Evolutionary conservation across 2,888 invertebrate species (phyloP).

Genomic region (Galerucella calmariensis): DNA sequence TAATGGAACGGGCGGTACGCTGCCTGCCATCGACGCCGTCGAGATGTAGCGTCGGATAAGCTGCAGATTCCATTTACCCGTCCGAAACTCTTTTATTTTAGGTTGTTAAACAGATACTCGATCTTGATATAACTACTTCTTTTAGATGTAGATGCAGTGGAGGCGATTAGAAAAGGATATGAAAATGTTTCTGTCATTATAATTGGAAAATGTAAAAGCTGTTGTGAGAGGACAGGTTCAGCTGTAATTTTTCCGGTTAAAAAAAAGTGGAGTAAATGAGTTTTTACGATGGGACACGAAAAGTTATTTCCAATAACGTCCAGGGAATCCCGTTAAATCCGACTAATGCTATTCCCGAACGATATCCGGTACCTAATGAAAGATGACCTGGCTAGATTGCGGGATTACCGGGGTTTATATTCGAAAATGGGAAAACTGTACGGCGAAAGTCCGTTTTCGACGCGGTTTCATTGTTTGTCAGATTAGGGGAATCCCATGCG

Average conservation of each 20-base stretch:
- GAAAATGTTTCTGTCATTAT: too few species aligned
- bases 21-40: slow-evolving; percentile 28
- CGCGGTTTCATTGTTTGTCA: slow-evolving; percentile 60
- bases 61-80: slow-evolving; percentile 64
- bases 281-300: slow-evolving; percentile 28
- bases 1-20: slow-evolving; percentile 53
- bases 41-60: slow-evolving; percentile 52
- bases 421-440: slow-evolving; percentile 59
- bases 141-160: slow-evolving; percentile 34
- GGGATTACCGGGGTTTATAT: slow-evolving; percentile 56
- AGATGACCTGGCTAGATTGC: slow-evolving; percentile 61
- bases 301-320: slow-evolving; percentile 44
- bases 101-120: slow-evolving; percentile 63
- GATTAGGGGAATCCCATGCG: slow-evolving; percentile 57
- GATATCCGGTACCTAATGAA: slow-evolving; percentile 55
- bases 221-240: too few species aligned
- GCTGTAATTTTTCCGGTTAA: too few species aligned
- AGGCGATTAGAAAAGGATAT: slow-evolving; percentile 12
- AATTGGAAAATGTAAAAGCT: too few species aligned
- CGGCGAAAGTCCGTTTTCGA: slow-evolving; percentile 59
- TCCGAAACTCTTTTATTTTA: slow-evolving; percentile 65
- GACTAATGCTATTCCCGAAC: slow-evolving; percentile 49
- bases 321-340: slow-evolving; percentile 42
- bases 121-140: slow-evolving; percentile 49
- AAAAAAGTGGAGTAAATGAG: slow-evolving; percentile 6